These are phyloP conservation scores for Drosophila infuscata DNA, from an alignment of 2,888 invertebrate species.

Conservation along the genomic window DNA sequence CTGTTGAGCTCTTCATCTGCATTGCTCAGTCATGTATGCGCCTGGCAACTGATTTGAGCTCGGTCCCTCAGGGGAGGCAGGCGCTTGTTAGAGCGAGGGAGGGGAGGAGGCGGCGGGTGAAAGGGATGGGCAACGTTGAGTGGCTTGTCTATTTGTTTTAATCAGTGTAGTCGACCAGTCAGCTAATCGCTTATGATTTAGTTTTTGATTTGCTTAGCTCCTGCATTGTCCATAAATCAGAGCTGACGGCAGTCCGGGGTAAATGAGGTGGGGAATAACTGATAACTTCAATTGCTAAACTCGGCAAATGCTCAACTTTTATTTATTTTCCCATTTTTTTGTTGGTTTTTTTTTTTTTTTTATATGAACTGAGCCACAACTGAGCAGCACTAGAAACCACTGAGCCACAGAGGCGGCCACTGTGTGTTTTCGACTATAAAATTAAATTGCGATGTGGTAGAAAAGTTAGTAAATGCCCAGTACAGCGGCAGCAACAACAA, in stretches of 20 bases:
- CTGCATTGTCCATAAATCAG: conserved; percentile 59
- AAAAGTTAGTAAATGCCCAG: conserved; percentile 75
- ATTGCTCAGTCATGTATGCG: conserved; percentile 74
- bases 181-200: conserved; percentile 78
- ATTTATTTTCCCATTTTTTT: background rate
- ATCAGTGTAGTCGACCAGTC: conserved; percentile 70
- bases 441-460: conserved; percentile 80
- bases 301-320: conserved; percentile 43
- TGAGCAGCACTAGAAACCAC: conserved; percentile 39
- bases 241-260: background rate
- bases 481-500: conserved; percentile 44
- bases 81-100: background rate
- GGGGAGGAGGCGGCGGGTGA: no score
- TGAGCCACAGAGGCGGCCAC: conserved; percentile 66
- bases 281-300: conserved; percentile 21
- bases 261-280: conserved; percentile 8
- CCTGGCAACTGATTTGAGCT: conserved; percentile 73
- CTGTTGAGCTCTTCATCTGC: conserved; percentile 60
- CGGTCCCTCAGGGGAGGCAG: conserved; percentile 22
- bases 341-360: background rate
- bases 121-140: background rate
- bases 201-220: conserved; percentile 72
- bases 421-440: conserved; percentile 81
- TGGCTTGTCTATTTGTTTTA: conserved; percentile 65
- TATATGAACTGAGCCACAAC: conserved; percentile 32